A percentile compares a stretch with the other conserved stretches of the same genome.
Evolutionary conservation across 1,140 invertebrate species (phyloP).

Genomic region (Drosophila kepulauana): DNA sequence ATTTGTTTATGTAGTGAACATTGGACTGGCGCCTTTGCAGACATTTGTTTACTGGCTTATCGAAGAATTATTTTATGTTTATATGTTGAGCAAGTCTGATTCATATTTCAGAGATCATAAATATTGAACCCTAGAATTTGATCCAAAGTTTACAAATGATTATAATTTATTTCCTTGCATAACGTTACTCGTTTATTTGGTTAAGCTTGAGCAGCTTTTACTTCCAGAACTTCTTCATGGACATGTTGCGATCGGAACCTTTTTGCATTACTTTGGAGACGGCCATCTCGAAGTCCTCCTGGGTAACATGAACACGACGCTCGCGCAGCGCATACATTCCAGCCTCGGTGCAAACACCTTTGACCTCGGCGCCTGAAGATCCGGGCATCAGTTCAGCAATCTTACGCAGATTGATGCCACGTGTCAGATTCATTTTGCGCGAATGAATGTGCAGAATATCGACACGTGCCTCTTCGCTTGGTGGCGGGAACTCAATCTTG

Average conservation of each 20-base stretch:
- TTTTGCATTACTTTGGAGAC: slow-evolving; percentile 98
- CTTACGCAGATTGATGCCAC: slow-evolving; percentile 91
- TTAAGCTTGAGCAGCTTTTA: slow-evolving; percentile 1
- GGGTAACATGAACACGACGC: slow-evolving; percentile 92
- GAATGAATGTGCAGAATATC: slow-evolving; percentile 92
- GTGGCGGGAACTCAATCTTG: slow-evolving; percentile 92
- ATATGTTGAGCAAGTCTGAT: background rate
- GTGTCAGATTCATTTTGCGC: slow-evolving; percentile 91
- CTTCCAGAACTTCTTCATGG: slow-evolving; percentile 54
- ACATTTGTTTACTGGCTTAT: background rate
- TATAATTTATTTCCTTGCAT: no score
- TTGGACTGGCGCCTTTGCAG: background rate
- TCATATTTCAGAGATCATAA: background rate
- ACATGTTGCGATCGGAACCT: slow-evolving; percentile 48
- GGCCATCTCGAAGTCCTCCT: slow-evolving; percentile 99
- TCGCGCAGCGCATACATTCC: slow-evolving; percentile 92
- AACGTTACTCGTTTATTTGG: background rate
- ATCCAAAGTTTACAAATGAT: no score
- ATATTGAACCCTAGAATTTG: no score
- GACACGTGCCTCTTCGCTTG: slow-evolving; percentile 91
- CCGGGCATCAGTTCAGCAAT: slow-evolving; percentile 92
- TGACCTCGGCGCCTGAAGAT: slow-evolving; percentile 90
- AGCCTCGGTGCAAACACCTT: slow-evolving; percentile 91
- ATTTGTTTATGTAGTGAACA: background rate
- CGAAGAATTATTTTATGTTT: background rate